phyloP scores from a whole-genome alignment of 2,888 invertebrate species.

The Cosmorhoe ocellata region DNA sequence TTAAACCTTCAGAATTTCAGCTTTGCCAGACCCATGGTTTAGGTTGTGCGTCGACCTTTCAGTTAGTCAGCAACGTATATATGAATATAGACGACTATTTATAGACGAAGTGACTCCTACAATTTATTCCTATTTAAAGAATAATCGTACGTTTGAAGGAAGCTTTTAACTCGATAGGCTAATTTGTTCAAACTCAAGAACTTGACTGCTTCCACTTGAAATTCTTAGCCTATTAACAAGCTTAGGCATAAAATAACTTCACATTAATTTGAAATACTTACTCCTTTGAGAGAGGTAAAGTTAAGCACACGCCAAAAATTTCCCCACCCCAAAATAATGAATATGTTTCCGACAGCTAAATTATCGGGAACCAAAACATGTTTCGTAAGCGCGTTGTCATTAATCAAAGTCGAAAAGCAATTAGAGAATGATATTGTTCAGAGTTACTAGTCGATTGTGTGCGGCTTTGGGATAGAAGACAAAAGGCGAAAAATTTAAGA shows the following conservation, averaged over 20 bases:
- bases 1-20: too few species aligned
- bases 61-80: too few species aligned
- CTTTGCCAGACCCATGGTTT: too few species aligned
- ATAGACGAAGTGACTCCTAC: too few species aligned
- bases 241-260: conserved; percentile 14
- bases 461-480: neutral
- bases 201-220: neutral
- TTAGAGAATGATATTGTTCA: conserved; percentile 38
- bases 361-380: conserved; percentile 30
- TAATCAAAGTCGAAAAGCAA: conserved; percentile 39
- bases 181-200: conserved; percentile 6
- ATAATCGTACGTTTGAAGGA: too few species aligned
- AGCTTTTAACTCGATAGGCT: too few species aligned
- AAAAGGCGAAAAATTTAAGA: neutral
- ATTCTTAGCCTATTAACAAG: conserved; percentile 12
- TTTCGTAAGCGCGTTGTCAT: conserved; percentile 30
- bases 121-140: too few species aligned
- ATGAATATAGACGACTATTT: too few species aligned
- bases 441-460: conserved; percentile 18
- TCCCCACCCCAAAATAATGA: conserved; percentile 23
- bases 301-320: conserved; percentile 19
- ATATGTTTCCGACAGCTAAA: conserved; percentile 29
- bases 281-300: conserved; percentile 21
- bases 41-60: too few species aligned
- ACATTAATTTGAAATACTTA: conserved; percentile 22